Base-by-base conservation (phyloP, 2,113 vertebrate genomes). In the Tinamus guttatus region DNA sequence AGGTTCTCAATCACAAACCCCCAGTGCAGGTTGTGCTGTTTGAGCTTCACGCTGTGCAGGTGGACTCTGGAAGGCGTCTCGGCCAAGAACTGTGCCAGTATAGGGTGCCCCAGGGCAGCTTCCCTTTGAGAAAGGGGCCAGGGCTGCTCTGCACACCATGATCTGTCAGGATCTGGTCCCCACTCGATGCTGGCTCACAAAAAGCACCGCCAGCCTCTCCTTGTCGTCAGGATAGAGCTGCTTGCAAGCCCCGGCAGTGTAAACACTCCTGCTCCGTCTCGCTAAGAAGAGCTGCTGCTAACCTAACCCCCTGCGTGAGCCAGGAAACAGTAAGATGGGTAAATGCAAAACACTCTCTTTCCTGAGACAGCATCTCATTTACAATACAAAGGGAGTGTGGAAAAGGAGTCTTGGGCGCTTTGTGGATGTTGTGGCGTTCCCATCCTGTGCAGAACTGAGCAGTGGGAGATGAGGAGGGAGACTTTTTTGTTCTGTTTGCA, bases 11-110 rank as follows among this genome's bases (percentile, higher is more conserved):
- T 56, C 7, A 8, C 16, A 17, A 56, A 30, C 30, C 54, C 27
- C 9, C 30, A 65, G 24, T 38, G 9, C 3, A 65, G 1, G 0
- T 2, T 51, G 13, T 1, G 0, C 8, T 49, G n/a, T 27, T 25
- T 16, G n/a, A 81, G 36, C 32, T 63, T 54, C 18, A 30, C 15
- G 5, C 16, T 7, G 7, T 52, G 20, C 28, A 54, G 14, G 25
- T 54, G 51, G 51, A 12, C 54, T 25, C 43, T 36, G 40, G 18
- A 36, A 21, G 38, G 34, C 8, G 6, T 27, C 13, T 52, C 56
- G 32, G 24, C 45, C 30, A 54, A 28, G 43, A 45, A 54, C 41
- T 18, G 7, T 20, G 27, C 8, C 18, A 11, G 34, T 32, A 13
- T 27, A 38, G 40, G 16, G 71, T 43, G 38, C 30, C 20, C 40